A percentile compares a stretch with the other conserved stretches of the same genome.
phyloP scores from a whole-genome alignment of 2,797 vertebrate genomes.

The Myotis findleyi region DNA sequence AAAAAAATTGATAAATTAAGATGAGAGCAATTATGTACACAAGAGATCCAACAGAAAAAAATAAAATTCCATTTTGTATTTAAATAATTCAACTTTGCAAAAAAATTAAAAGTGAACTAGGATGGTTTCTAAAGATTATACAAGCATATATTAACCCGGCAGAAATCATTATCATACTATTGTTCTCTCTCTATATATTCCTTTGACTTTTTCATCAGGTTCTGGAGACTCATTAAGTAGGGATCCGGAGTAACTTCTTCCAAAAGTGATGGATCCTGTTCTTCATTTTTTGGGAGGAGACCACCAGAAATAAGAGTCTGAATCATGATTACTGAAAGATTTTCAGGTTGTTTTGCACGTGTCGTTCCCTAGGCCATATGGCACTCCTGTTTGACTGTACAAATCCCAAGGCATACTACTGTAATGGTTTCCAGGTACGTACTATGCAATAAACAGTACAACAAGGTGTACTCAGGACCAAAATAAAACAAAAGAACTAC shows the following conservation, averaged over 20 bases:
- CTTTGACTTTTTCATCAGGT: slow-evolving; percentile 95
- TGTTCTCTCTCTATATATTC: slow-evolving; percentile 93
- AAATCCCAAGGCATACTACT: slow-evolving; percentile 74
- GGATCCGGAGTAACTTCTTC: slow-evolving; percentile 88
- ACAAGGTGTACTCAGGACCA: neutral
- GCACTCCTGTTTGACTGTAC: slow-evolving; percentile 61
- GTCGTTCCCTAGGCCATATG: neutral
- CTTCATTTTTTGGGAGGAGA: slow-evolving; percentile 78
- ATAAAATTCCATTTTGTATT: slow-evolving; percentile 46
- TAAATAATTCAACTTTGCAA: slow-evolving; percentile 25
- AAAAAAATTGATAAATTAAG: slow-evolving; percentile 14
- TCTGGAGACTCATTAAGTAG: slow-evolving; percentile 92
- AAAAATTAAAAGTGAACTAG: slow-evolving; percentile 45
- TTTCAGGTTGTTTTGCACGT: slow-evolving; percentile 42
- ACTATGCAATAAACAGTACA: slow-evolving; percentile 75
- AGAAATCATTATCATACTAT: slow-evolving; percentile 57
- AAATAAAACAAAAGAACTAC: slow-evolving; percentile 54
- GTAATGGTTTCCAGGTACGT: slow-evolving; percentile 76
- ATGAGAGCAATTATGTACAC: slow-evolving; percentile 7
- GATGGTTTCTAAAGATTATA: slow-evolving; percentile 39
- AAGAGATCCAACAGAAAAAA: neutral
- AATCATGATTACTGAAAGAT: slow-evolving; percentile 19
- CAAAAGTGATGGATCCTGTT: neutral
- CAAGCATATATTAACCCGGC: neutral
- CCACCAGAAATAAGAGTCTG: neutral